Base-by-base conservation (phyloP, 2,888 invertebrate species). In the Macrostomum cliftonense region DNA sequence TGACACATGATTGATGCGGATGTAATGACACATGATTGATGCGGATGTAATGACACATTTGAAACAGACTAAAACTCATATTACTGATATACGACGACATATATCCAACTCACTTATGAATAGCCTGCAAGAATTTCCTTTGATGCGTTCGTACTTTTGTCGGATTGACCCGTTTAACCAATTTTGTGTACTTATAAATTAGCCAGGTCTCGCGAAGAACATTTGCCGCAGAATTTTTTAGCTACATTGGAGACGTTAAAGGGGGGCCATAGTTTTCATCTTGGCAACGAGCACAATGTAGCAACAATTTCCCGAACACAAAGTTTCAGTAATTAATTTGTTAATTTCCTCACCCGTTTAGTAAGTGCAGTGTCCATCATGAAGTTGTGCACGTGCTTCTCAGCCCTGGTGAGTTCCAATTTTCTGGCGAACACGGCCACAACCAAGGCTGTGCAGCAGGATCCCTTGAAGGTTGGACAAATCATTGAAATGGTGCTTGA, bases 311-410 rank as follows among this genome's bases (percentile, higher is more conserved):
- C n/a, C n/a, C n/a, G n/a, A n/a, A n/a, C n/a, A n/a, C n/a, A n/a
- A n/a, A n/a, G n/a, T n/a, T n/a, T n/a, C n/a, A n/a, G n/a, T n/a
- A n/a, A n/a, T n/a, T n/a, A n/a, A n/a, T n/a, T n/a, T n/a, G n/a
- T n/a, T n/a, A n/a, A n/a, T n/a, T n/a, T n/a, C n/a, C 80, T 79
- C 79, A 93, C 95, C 80, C 91, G 78, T 78, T 97, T 95, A 63
- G 93, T 91, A 73, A 95, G 80, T 77, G 95, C 95, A 69, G 95
- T 95, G 76, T 97, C 97, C 91, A 95, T 95, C 95, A 97, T 97
- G 75, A 97, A 97, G 78, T 95, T 97, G 77, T 97, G 97, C 67
- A 97, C 97, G 77, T 95, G 95, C 76, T 97, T 97, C 76, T 97
- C 97, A 61, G 97, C 97, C 75, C 95, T 78, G 65, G 91, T 88